These are phyloP conservation scores for Eulithis testata DNA, from an alignment of 2,888 invertebrate genomes.

Conservation along the genomic window DNA sequence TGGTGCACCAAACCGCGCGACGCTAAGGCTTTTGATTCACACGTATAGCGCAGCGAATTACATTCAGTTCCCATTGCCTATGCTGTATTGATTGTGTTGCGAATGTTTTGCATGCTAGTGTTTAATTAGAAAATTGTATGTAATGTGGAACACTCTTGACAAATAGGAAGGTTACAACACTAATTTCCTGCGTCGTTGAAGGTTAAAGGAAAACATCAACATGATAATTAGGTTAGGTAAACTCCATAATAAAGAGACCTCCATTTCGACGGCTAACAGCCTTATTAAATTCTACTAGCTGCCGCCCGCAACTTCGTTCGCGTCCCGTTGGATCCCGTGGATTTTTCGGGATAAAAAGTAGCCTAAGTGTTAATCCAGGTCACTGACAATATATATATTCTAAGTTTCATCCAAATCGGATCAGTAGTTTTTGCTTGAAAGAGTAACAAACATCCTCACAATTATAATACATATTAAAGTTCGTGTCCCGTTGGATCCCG, in stretches of 20 bases:
- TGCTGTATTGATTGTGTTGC: conserved; percentile 18
- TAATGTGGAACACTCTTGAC: conserved; percentile 2
- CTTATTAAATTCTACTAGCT: neutral
- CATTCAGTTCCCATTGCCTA: conserved; percentile 10
- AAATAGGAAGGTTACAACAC: conserved; percentile 4
- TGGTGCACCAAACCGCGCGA: neutral
- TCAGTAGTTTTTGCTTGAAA: no score
- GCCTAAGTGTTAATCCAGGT: no score
- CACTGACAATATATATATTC: no score
- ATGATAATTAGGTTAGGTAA: neutral
- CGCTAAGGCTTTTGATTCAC: conserved; percentile 4
- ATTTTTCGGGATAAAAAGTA: no score
- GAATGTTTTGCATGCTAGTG: conserved; percentile 19
- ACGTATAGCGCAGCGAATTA: conserved; percentile 25
- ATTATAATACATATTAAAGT: no score
- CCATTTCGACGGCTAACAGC: no score
- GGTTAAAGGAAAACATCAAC: conserved; percentile 13
- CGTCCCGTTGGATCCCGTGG: no score
- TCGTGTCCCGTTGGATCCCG: no score
- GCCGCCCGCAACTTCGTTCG: no score
- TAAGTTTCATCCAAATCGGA: no score
- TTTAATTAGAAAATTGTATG: conserved; percentile 7
- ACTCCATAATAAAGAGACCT: neutral
- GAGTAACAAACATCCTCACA: no score
- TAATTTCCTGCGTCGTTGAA: neutral